phyloP scores from a whole-genome alignment of 2,113 vertebrate species.

The Gobius niger region DNA sequence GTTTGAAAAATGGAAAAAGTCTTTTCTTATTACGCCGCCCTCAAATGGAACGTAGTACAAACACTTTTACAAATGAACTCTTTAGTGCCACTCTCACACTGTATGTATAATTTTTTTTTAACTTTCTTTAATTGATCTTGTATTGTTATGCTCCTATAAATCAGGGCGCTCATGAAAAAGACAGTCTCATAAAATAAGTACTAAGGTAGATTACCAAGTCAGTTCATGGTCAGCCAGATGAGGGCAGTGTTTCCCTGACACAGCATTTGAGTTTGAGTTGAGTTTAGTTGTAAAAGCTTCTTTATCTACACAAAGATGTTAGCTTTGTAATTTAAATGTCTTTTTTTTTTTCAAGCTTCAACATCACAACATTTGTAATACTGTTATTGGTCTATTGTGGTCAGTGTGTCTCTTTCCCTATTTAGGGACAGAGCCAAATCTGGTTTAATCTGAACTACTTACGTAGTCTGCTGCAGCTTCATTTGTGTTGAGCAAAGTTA shows the following conservation, averaged over 20 bases:
- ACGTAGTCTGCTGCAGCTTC: not conserved
- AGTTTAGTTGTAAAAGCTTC: not conserved
- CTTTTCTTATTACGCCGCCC: too few species aligned
- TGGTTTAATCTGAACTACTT: slow-evolving; percentile 2
- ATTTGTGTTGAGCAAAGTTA: not conserved
- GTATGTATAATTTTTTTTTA: too few species aligned
- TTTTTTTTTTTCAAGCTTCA: not conserved
- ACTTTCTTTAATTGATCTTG: too few species aligned
- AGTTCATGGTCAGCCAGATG: not conserved
- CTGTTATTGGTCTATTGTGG: not conserved
- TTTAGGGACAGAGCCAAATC: not conserved
- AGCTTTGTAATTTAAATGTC: not conserved
- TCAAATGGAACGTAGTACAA: too few species aligned
- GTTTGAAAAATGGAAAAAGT: too few species aligned
- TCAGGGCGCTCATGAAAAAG: too few species aligned
- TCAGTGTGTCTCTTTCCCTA: not conserved
- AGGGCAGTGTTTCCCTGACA: not conserved
- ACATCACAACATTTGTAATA: not conserved
- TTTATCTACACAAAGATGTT: not conserved
- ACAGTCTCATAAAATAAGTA: not conserved
- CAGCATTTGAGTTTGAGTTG: not conserved
- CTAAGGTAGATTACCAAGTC: not conserved
- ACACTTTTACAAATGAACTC: too few species aligned
- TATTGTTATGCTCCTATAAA: too few species aligned
- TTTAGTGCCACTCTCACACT: too few species aligned